phyloP scores from a whole-genome alignment of 2,113 vertebrate species.

The Passer domesticus region DNA sequence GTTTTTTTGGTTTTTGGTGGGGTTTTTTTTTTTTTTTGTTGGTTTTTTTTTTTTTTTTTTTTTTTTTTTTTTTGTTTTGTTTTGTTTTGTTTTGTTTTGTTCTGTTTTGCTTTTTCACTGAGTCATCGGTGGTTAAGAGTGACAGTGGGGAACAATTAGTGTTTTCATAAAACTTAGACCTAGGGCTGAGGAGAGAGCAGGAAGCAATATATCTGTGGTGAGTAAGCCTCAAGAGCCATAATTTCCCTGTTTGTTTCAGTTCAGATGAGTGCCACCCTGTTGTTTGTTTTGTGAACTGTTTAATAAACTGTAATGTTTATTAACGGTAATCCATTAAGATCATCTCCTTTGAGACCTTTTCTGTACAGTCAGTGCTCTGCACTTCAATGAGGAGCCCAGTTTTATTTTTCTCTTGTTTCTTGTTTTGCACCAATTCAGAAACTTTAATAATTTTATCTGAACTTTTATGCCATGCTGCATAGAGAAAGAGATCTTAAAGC shows the following conservation, averaged over 20 bases:
- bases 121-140: neutral
- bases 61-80: too few species aligned
- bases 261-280: slow-evolving; percentile 40
- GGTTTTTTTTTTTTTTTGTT: neutral
- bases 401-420: slow-evolving; percentile 11
- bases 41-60: too few species aligned
- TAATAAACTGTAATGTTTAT: slow-evolving; percentile 59
- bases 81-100: neutral
- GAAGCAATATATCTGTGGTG: slow-evolving; percentile 44
- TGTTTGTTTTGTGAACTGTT: slow-evolving; percentile 56
- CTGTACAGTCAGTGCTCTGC: neutral
- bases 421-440: neutral
- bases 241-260: slow-evolving; percentile 49
- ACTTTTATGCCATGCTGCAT: neutral
- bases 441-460: neutral
- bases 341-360: slow-evolving; percentile 10
- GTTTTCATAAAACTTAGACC: slow-evolving; percentile 32
- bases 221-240: slow-evolving; percentile 47
- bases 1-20: neutral
- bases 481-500: neutral
- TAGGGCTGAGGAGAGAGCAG: neutral
- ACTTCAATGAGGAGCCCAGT: neutral
- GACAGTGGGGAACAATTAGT: slow-evolving; percentile 6
- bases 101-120: neutral
- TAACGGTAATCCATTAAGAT: slow-evolving; percentile 52